Evolutionary conservation across 2,113 vertebrate genomes (phyloP).

Genomic region (Amphiprion percula): DNA sequence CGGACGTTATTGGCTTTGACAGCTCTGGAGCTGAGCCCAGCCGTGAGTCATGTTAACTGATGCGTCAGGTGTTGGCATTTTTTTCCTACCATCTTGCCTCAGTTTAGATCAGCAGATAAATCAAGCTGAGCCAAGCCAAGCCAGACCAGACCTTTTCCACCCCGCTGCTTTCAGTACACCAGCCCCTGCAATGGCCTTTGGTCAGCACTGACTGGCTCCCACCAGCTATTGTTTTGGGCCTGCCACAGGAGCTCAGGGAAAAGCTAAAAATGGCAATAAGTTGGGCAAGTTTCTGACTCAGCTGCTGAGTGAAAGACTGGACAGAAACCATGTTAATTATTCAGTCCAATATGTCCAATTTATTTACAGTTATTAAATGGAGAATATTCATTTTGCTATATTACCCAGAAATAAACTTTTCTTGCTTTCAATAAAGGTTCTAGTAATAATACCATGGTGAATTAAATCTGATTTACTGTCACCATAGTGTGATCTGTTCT

Average conservation of each 20-base stretch:
- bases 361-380: background rate
- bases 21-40: constrained; percentile 59
- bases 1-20: constrained; percentile 47
- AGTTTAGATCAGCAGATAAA: constrained; percentile 43
- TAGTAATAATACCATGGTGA: background rate
- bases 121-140: constrained; percentile 30
- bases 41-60: constrained; percentile 49
- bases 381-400: background rate
- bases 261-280: constrained; percentile 30
- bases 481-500: background rate
- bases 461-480: background rate
- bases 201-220: background rate
- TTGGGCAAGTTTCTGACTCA: constrained; percentile 22
- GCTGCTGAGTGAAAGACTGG: background rate
- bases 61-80: constrained; percentile 62
- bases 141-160: constrained; percentile 30
- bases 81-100: constrained; percentile 29
- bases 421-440: background rate
- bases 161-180: constrained; percentile 28
- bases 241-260: constrained; percentile 21
- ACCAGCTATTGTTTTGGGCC: constrained; percentile 5
- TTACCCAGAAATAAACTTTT: background rate
- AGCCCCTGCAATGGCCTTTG: constrained; percentile 9
- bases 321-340: background rate
- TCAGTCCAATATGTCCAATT: background rate